These are phyloP conservation scores for Campaea margaritaria DNA, from an alignment of 2,888 invertebrate genomes.

Conservation along the genomic window DNA sequence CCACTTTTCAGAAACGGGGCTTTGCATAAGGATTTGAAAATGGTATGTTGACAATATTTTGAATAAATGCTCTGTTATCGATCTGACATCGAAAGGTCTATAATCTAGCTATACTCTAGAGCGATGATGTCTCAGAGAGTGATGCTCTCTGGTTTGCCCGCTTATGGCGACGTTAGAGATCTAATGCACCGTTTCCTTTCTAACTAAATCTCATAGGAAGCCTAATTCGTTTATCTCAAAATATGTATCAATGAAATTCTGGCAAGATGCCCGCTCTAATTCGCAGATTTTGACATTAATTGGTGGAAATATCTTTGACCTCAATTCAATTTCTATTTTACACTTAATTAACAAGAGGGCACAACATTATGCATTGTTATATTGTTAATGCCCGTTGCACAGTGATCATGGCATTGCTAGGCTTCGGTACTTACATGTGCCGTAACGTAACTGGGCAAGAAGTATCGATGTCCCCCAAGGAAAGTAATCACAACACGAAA, in stretches of 20 bases:
- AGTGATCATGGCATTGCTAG: background rate
- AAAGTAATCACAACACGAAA: slow-evolving; percentile 37
- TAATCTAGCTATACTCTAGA: too few relatives aligned
- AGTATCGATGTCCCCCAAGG: slow-evolving; percentile 50
- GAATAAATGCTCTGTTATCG: too few relatives aligned
- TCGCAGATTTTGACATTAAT: slow-evolving; percentile 28
- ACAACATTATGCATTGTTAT: background rate
- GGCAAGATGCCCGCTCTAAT: slow-evolving; percentile 22
- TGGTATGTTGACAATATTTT: too few relatives aligned
- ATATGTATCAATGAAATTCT: slow-evolving; percentile 27
- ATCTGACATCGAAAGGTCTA: too few relatives aligned
- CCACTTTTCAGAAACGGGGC: too few relatives aligned
- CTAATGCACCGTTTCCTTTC: background rate
- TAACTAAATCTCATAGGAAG: slow-evolving; percentile 5
- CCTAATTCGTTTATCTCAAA: slow-evolving; percentile 17
- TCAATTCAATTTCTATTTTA: slow-evolving; percentile 8
- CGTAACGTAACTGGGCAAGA: background rate
- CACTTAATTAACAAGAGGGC: slow-evolving; percentile 7
- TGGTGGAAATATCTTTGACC: slow-evolving; percentile 24
- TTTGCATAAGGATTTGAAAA: too few relatives aligned
- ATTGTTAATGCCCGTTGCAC: background rate
- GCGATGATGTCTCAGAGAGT: too few relatives aligned
- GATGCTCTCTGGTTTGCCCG: too few relatives aligned
- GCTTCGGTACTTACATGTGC: background rate
- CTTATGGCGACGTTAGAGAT: background rate